Evolutionary conservation across 2,888 invertebrate species (phyloP).

Genomic region (Drosophila algonquin): DNA sequence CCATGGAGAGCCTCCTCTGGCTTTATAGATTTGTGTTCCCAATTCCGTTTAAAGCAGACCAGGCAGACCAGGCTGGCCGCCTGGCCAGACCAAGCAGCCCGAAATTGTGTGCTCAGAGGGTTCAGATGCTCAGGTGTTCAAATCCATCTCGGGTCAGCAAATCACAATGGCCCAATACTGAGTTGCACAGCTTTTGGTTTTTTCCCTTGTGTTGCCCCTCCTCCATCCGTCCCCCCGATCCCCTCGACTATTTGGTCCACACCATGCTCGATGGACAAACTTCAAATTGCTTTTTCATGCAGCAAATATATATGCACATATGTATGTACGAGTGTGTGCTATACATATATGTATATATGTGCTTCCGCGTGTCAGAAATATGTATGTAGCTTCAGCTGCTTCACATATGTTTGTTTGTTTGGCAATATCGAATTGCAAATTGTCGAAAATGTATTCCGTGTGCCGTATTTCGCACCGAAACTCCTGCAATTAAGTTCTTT

Average conservation of each 20-base stretch:
- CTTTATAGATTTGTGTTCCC: background rate
- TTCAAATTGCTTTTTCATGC: conserved; percentile 28
- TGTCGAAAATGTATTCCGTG: background rate
- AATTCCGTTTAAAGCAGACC: background rate
- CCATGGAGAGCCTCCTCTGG: no score
- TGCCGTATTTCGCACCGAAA: background rate
- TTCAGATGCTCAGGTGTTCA: conserved; percentile 22
- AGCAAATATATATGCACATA: conserved; percentile 9
- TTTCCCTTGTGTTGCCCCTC: conserved; percentile 1
- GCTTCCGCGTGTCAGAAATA: background rate
- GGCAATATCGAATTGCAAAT: conserved; percentile 18
- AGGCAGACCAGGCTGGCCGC: background rate
- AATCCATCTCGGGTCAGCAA: conserved; percentile 14
- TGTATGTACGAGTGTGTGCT: no score
- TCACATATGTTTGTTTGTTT: background rate
- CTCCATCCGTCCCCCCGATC: no score
- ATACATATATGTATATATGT: background rate
- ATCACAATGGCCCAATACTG: background rate
- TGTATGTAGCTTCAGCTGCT: background rate
- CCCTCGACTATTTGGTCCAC: background rate
- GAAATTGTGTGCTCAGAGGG: no score
- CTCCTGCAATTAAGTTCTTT: background rate
- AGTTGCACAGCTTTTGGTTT: background rate
- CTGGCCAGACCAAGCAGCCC: background rate
- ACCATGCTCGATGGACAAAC: conserved; percentile 18